Conservation (phyloP, 2,888 invertebrate species). For the Herminia tarsipennalis region DNA sequence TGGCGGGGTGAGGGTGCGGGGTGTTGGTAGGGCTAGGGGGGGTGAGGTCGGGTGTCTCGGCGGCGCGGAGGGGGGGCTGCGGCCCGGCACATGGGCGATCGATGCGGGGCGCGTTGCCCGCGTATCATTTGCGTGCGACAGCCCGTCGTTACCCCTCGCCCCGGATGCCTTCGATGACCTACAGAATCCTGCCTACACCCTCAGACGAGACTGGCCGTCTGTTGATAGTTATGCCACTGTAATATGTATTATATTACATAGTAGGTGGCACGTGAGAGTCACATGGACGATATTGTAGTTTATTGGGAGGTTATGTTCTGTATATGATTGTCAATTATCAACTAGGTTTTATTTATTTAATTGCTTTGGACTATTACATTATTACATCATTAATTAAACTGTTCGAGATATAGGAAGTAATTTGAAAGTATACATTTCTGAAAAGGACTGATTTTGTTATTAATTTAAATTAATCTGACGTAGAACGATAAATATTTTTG, state of each 20-base stretch:
- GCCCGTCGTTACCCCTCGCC: constrained; percentile 52
- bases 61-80: constrained; percentile 50
- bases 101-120: constrained; percentile 76
- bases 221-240: constrained; percentile 20
- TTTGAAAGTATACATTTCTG: no score
- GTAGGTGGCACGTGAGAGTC: constrained; percentile 43
- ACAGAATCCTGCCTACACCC: constrained; percentile 38
- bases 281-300: constrained; percentile 33
- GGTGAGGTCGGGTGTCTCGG: constrained; percentile 38
- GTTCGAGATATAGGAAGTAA: no score
- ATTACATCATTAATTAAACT: no score
- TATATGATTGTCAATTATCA: constrained; percentile 6
- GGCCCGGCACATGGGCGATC: constrained; percentile 71
- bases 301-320: constrained; percentile 27
- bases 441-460: no score
- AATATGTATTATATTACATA: constrained; percentile 25
- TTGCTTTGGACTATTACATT: background rate
- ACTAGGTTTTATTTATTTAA: constrained; percentile 20
- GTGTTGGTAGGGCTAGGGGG: constrained; percentile 24
- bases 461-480: no score
- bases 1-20: constrained; percentile 47
- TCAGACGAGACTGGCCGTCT: constrained; percentile 19
- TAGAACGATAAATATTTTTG: no score
- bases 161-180: constrained; percentile 56
- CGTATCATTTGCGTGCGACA: constrained; percentile 81